Percentiles rank a stretch among this genome's conserved stretches.
phyloP scores from a whole-genome alignment of 2,888 invertebrate species.

The Oligia fasciuncula region DNA sequence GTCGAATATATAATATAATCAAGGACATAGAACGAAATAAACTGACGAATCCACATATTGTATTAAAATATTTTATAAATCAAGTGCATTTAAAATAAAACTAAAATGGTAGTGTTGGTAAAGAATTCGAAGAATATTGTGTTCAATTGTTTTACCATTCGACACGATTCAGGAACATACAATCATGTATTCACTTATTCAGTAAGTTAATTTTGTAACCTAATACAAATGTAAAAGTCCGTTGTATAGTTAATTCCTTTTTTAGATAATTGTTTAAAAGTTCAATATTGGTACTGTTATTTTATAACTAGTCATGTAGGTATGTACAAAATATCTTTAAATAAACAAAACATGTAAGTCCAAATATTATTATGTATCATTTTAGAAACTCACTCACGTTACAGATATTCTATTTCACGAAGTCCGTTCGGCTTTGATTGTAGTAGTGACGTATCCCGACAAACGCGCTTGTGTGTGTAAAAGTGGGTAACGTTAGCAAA shows the following conservation, averaged over 20 bases:
- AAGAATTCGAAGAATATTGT: neutral
- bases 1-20: conserved; percentile 73
- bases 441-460: too few relatives aligned
- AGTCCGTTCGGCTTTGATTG: too few relatives aligned
- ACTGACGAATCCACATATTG: conserved; percentile 63
- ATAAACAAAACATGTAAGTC: neutral
- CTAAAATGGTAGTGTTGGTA: neutral
- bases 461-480: too few relatives aligned
- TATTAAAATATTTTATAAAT: conserved; percentile 69
- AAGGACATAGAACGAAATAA: conserved; percentile 72
- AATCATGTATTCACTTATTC: neutral
- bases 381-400: conserved; percentile 3
- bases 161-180: neutral
- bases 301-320: neutral
- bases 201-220: neutral
- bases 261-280: neutral
- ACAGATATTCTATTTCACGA: too few relatives aligned
- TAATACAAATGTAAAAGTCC: neutral
- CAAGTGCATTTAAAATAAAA: neutral
- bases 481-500: too few relatives aligned
- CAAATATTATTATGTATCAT: neutral
- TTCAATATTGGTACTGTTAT: neutral
- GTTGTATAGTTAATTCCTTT: neutral
- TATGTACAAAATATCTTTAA: neutral
- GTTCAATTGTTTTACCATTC: neutral